A percentile compares a stretch with the other conserved stretches of the same genome.
phyloP scores from a whole-genome alignment of 1,140 invertebrate species.

The Cydia strobilella region DNA sequence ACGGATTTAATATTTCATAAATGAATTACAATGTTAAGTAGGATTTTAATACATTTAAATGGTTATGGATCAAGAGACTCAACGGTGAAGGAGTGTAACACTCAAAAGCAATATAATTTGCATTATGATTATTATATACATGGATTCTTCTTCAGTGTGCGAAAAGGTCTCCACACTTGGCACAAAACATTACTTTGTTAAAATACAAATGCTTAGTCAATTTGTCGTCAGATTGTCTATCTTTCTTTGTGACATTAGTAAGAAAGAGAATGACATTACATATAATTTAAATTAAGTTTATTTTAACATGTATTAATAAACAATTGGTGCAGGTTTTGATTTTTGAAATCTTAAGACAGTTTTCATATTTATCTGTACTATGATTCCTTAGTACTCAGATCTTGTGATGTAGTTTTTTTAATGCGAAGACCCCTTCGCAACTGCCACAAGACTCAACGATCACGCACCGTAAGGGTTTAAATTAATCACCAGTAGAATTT shows the following conservation, averaged over 20 bases:
- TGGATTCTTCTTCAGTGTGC: conserved; percentile 5
- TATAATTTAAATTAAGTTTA: not conserved
- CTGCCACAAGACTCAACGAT: conserved; percentile 51
- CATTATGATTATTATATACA: conserved; percentile 22
- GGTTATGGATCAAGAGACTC: conserved; percentile 6
- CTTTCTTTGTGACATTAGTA: conserved; percentile 3
- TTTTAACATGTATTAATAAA: not conserved
- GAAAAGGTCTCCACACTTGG: conserved; percentile 15
- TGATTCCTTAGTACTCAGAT: not conserved
- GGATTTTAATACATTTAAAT: not conserved
- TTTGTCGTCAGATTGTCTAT: not conserved
- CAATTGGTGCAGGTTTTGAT: not conserved
- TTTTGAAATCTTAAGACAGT: not conserved
- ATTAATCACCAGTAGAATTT: conserved; percentile 68
- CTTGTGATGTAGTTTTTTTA: not conserved
- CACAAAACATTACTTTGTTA: not conserved
- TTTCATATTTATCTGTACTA: not conserved
- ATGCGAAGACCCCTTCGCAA: conserved; percentile 34
- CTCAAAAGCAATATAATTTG: conserved; percentile 27
- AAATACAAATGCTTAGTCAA: not conserved
- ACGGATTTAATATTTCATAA: not conserved
- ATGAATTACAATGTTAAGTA: not conserved
- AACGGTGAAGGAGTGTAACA: conserved; percentile 14
- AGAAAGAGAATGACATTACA: not conserved
- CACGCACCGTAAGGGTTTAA: conserved; percentile 50